phyloP scores from a whole-genome alignment of 2,113 vertebrate species.

The Chamaetylas fuelleborni region DNA sequence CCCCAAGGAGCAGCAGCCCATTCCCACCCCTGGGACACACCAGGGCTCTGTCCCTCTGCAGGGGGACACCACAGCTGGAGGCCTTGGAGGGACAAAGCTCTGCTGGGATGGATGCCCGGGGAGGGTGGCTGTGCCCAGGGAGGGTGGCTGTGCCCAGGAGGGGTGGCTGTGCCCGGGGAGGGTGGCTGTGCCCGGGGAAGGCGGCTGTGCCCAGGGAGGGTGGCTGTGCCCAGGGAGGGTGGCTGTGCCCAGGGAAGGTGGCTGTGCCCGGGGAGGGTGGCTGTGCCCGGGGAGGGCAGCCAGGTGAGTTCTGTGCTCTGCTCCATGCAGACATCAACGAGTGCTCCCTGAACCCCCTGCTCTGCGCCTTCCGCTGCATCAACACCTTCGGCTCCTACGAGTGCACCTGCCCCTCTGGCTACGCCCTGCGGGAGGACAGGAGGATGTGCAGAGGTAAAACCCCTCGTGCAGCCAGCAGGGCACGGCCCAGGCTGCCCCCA shows the following conservation, averaged over 20 bases:
- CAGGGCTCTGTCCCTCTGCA: not conserved
- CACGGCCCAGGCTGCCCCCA: not conserved
- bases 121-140: not conserved
- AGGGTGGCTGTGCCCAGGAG: not conserved
- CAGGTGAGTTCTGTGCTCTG: not conserved
- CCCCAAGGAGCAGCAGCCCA: not conserved
- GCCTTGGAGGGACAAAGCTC: not conserved
- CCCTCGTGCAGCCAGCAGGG: not conserved
- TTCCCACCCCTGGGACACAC: not conserved
- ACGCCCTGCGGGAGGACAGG: conserved; percentile 86
- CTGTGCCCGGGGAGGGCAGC: not conserved
- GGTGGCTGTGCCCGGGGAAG: not conserved
- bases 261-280: not conserved
- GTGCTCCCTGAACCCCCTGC: conserved; percentile 87
- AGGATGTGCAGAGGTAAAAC: conserved; percentile 91
- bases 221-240: not conserved
- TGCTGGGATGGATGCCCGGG: fast-evolving
- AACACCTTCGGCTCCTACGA: conserved; percentile 92
- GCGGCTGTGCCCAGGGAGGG: too few species aligned
- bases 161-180: not conserved
- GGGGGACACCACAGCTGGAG: not conserved
- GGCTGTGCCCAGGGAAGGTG: fast-evolving
- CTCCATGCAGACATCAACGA: conserved; percentile 86
- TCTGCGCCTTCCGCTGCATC: conserved; percentile 94
- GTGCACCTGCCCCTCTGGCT: conserved; percentile 90